Conservation (phyloP, 2,797 vertebrate species). For the Oreochromis grahami region DNA sequence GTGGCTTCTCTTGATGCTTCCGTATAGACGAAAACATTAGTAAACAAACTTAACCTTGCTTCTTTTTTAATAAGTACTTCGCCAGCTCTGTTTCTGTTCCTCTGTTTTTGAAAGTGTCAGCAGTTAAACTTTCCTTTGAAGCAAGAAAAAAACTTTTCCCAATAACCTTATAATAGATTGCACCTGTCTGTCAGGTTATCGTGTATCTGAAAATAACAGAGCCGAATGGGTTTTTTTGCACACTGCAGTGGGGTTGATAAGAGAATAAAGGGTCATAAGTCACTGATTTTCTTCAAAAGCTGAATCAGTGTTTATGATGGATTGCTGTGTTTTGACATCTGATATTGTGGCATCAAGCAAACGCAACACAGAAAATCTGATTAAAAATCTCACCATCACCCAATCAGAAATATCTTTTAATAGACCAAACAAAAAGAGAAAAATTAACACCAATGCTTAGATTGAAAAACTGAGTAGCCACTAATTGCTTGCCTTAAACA, state of each 20-base stretch:
- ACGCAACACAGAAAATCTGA: neutral
- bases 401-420: neutral
- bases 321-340: neutral
- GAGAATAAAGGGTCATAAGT: neutral
- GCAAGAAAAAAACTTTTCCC: neutral
- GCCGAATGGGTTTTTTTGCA: neutral
- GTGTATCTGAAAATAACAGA: neutral
- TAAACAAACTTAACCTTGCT: neutral
- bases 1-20: neutral
- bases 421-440: neutral
- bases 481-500: neutral
- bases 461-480: neutral
- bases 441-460: neutral
- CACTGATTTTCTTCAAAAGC: neutral
- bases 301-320: neutral
- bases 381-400: neutral
- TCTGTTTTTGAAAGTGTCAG: neutral
- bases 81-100: neutral
- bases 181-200: neutral
- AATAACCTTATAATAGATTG: neutral
- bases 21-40: neutral
- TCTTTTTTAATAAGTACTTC: neutral
- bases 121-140: neutral
- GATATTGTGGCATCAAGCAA: neutral
- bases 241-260: neutral